phyloP scores from a whole-genome alignment of 2,797 vertebrate genomes.

The Orientallactaga sibirica region DNA sequence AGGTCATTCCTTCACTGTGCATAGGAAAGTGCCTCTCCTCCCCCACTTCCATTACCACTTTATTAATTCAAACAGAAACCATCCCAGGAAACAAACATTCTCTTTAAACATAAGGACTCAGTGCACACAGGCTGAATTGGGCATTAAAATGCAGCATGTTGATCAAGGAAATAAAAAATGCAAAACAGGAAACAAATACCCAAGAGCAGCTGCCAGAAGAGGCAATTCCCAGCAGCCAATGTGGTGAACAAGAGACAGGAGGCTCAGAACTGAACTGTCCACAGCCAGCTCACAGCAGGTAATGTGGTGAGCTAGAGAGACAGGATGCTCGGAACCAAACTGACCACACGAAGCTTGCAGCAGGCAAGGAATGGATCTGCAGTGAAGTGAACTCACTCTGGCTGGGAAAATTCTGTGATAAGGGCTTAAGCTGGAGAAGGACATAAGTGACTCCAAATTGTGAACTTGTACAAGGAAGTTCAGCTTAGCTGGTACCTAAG shows the following conservation, averaged over 20 bases:
- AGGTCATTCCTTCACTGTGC: slow-evolving; percentile 63
- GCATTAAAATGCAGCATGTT: slow-evolving; percentile 52
- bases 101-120: slow-evolving; percentile 64
- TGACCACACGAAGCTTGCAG: rapidly evolving
- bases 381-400: rapidly evolving
- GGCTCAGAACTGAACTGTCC: rapidly evolving
- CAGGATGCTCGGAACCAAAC: rapidly evolving
- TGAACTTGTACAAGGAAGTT: too few species aligned
- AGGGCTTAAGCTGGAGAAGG: too few species aligned
- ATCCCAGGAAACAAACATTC: slow-evolving; percentile 64
- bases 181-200: slow-evolving; percentile 72
- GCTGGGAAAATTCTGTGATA: neutral
- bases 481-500: too few species aligned
- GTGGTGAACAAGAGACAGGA: neutral
- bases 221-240: neutral
- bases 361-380: rapidly evolving
- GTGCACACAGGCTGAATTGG: neutral
- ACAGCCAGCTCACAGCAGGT: neutral
- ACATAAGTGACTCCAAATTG: too few species aligned
- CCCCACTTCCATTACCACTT: slow-evolving; percentile 56
- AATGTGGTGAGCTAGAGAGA: neutral
- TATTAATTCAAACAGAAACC: slow-evolving; percentile 72
- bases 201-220: slow-evolving; percentile 55
- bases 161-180: slow-evolving; percentile 73
- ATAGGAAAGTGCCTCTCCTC: slow-evolving; percentile 57